These are phyloP conservation scores for Ctena decussata DNA, from an alignment of 2,888 invertebrate genomes.

Conservation along the genomic window DNA sequence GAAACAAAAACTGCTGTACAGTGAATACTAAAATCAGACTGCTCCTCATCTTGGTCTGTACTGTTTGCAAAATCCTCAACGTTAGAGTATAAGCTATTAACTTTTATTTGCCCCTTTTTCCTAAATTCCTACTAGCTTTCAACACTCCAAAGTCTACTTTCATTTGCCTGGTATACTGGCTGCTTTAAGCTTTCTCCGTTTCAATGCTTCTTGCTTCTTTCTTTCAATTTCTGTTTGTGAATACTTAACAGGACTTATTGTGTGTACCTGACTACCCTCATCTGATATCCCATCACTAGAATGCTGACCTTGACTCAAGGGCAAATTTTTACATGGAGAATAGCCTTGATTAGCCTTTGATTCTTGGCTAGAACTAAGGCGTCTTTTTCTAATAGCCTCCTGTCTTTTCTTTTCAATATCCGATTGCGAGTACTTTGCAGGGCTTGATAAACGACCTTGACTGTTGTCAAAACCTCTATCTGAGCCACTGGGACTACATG, in stretches of 20 bases:
- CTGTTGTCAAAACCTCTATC: background rate
- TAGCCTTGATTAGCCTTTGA: background rate
- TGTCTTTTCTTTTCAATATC: constrained; percentile 76
- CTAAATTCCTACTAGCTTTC: too few species aligned
- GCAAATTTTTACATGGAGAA: background rate
- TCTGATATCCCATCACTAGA: background rate
- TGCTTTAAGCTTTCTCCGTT: constrained; percentile 28
- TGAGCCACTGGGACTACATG: constrained; percentile 1
- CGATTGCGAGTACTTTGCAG: constrained; percentile 68
- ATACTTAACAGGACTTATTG: constrained; percentile 61
- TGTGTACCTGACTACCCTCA: background rate
- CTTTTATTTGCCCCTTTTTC: too few species aligned
- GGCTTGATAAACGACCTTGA: background rate
- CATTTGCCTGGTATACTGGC: background rate
- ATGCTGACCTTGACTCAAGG: background rate
- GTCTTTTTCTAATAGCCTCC: constrained; percentile 66
- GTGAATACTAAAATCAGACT: too few species aligned
- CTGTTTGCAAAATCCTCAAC: too few species aligned
- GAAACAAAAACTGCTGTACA: too few species aligned
- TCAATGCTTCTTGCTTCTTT: constrained; percentile 71
- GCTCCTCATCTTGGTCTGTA: too few species aligned
- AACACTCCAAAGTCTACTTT: background rate
- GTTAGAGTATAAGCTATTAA: too few species aligned
- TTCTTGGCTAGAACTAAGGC: constrained; percentile 18
- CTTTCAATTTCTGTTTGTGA: constrained; percentile 75